A percentile compares a stretch with the other conserved stretches of the same genome.
Conservation (phyloP, 1,140 invertebrate genomes). For the Drosophila nikananu region DNA sequence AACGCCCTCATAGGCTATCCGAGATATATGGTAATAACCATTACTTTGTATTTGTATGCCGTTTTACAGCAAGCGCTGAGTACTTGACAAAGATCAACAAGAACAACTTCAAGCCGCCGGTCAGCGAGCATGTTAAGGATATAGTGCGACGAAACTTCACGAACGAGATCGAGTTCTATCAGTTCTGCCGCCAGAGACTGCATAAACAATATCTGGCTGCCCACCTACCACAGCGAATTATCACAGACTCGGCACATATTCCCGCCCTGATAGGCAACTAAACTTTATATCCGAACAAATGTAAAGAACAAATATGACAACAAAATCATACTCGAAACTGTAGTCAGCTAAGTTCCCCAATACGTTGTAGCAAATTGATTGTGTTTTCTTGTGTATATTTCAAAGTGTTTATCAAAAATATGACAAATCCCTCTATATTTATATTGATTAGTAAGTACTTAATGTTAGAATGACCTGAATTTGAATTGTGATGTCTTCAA, state of each 20-base stretch:
- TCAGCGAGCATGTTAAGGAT: conserved; percentile 93
- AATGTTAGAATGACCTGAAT: conserved; percentile 56
- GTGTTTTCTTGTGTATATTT: conserved; percentile 76
- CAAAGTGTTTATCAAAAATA: conserved; percentile 62
- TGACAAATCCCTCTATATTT: conserved; percentile 54
- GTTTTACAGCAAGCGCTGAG: conserved; percentile 89
- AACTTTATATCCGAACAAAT: conserved; percentile 18
- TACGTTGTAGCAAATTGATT: conserved; percentile 59
- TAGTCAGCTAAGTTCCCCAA: conserved; percentile 59
- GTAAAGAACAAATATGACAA: conserved; percentile 49
- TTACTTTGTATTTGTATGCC: background rate
- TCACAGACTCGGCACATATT: conserved; percentile 57
- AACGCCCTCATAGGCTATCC: background rate
- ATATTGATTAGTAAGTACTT: conserved; percentile 71
- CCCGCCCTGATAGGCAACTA: conserved; percentile 42
- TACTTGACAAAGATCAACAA: conserved; percentile 92
- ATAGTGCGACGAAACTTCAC: conserved; percentile 95
- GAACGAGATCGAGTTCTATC: conserved; percentile 95
- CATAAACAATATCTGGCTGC: conserved; percentile 92
- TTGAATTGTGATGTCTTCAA: conserved; percentile 78
- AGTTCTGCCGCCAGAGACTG: conserved; percentile 94
- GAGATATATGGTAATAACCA: background rate
- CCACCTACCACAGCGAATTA: conserved; percentile 85
- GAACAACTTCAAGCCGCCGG: conserved; percentile 94
- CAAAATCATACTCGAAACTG: conserved; percentile 50